A percentile compares a stretch with the other conserved stretches of the same genome.
phyloP scores from a whole-genome alignment of 2,797 vertebrate species.

The Oryzias dopingdopingensis region DNA sequence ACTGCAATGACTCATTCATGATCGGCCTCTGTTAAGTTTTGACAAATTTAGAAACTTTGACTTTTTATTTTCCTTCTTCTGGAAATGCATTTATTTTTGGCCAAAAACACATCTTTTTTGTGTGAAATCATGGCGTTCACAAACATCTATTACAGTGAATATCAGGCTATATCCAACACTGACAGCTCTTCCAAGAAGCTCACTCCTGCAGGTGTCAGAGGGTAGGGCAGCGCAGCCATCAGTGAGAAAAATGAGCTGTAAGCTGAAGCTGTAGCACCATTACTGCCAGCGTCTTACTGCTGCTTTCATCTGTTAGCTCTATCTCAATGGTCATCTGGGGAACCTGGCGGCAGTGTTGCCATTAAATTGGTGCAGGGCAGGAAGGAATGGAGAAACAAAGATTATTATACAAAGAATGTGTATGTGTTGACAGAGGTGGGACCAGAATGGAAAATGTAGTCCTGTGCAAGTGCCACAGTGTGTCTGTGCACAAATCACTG shows the following conservation, averaged over 20 bases:
- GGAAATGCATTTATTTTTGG: background rate
- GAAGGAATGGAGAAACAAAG: constrained; percentile 77
- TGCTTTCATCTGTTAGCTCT: constrained; percentile 82
- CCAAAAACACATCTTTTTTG: constrained; percentile 3
- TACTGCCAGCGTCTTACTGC: constrained; percentile 80
- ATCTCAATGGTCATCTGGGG: constrained; percentile 82
- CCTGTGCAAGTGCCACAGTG: constrained; percentile 6
- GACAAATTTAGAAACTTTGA: too few species aligned
- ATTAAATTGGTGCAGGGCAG: constrained; percentile 77
- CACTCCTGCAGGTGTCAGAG: constrained; percentile 67
- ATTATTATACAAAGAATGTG: constrained; percentile 69
- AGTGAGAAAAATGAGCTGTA: constrained; percentile 81
- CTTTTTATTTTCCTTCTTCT: too few species aligned
- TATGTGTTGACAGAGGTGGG: constrained; percentile 2
- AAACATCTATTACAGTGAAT: constrained; percentile 10
- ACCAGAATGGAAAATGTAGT: constrained; percentile 36
- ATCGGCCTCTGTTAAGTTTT: too few species aligned
- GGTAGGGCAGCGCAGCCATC: constrained; percentile 48
- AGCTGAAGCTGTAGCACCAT: constrained; percentile 64
- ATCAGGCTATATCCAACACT: constrained; percentile 21
- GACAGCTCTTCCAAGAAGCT: constrained; percentile 47
- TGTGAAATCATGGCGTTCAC: constrained; percentile 1
- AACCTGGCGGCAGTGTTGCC: constrained; percentile 63
- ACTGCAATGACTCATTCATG: too few species aligned
- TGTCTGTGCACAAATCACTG: constrained; percentile 17